Percentiles rank a stretch among this genome's conserved stretches.
Evolutionary conservation across 2,113 vertebrate genomes (phyloP).

Genomic region (Petroica traversi): DNA sequence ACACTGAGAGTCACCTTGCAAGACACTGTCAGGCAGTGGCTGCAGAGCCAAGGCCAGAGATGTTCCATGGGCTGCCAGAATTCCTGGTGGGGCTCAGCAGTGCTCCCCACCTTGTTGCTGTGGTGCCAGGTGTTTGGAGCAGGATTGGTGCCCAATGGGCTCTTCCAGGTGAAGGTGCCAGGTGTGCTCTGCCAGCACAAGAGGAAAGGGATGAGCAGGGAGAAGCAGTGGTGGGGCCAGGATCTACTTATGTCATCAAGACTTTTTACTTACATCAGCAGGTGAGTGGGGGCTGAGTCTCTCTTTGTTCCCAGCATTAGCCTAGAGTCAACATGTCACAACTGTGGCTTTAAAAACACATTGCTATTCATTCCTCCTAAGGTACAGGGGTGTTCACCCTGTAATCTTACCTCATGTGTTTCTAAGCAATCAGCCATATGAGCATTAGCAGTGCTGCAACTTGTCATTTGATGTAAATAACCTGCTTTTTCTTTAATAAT

Average conservation of each 20-base stretch:
- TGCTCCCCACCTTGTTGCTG: too few relatives aligned
- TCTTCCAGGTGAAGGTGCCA: fast-evolving
- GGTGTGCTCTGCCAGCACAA: background rate
- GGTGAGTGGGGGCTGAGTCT: background rate
- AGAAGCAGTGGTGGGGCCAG: background rate
- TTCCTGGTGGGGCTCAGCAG: background rate
- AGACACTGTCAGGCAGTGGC: fast-evolving
- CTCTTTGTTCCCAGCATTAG: background rate
- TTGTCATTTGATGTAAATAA: background rate
- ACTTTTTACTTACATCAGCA: background rate
- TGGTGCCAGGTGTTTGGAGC: background rate
- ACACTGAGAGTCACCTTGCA: background rate
- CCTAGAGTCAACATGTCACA: background rate
- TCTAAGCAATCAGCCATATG: background rate
- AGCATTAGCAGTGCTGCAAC: background rate
- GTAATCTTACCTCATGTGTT: fast-evolving
- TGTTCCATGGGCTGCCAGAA: background rate
- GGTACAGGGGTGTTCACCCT: background rate
- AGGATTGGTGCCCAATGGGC: fast-evolving
- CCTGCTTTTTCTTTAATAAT: background rate
- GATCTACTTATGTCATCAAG: background rate
- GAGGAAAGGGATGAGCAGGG: background rate
- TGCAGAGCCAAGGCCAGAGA: background rate
- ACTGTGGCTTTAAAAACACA: fast-evolving
- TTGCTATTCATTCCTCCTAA: background rate